Conservation (phyloP, 1,140 invertebrate species). For the Nephila pilipes region DNA sequence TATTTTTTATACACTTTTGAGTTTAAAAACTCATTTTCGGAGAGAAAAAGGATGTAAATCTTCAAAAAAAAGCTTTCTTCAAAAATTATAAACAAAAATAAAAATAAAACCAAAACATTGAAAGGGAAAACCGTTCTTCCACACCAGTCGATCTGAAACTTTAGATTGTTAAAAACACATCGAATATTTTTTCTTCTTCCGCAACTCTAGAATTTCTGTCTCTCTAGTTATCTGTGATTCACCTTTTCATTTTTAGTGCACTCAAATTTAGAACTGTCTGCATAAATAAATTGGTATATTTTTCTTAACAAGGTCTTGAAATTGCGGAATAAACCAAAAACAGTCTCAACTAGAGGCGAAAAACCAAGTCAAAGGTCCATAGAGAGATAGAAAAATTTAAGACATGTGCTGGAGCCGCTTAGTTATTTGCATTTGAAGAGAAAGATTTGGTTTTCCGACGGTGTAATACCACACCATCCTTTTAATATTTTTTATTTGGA, state of each 20-base stretch:
- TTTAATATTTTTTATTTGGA: background rate
- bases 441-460: background rate
- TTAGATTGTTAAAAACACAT: conserved; percentile 37
- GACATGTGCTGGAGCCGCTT: background rate
- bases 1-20: too few species aligned
- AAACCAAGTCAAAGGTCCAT: background rate
- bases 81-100: too few species aligned
- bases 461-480: background rate
- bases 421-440: conserved; percentile 13
- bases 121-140: background rate
- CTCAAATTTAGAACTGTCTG: background rate
- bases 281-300: conserved; percentile 4
- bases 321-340: background rate
- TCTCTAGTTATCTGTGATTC: background rate
- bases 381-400: background rate
- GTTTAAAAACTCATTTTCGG: too few species aligned
- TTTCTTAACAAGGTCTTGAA: conserved; percentile 25
- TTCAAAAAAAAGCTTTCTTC: too few species aligned
- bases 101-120: too few species aligned
- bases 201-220: background rate
- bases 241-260: background rate
- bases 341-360: background rate
- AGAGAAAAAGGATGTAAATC: too few species aligned
- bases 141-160: background rate
- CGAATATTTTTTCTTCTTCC: background rate